Base-by-base conservation (phyloP, 2,797 vertebrate genomes). In the Jordanella pulchra region DNA sequence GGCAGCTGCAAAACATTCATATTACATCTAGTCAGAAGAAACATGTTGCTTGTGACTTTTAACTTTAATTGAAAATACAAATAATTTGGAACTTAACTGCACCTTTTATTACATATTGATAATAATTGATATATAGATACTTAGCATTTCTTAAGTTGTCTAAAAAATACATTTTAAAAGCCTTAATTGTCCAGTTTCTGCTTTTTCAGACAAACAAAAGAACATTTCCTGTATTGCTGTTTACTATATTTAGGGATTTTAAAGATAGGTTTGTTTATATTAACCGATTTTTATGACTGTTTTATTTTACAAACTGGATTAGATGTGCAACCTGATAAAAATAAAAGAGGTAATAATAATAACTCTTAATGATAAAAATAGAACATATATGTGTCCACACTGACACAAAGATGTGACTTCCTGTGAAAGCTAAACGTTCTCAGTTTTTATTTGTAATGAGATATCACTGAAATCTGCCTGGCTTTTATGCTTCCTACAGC, bases 401-500 rank as follows among this genome's bases (percentile, higher is more conserved):
- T 75, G 60, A 73, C 35, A 13, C 25, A 48, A 39, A 3, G 27
- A 44, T 1, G 51, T 39, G 48, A 15, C 18, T 79, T 58, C 30
- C 15, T 58, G 4, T 56, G n/a, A 76, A 76, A 32, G 48, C 65
- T 50, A 2, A 83, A 73, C 51, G 45, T 79, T 58, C 21, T 67
- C 30, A 0, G 1, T 18, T 45, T 66, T 58, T 25, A 15, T 25
- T 47, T 21, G 56, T 42, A 21, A 18, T 11, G 53, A 51, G 23
- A 27, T 51, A 39, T 63, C 27, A 65, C 63, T 67, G 21, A 28
- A 47, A 69, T 65, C 35, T 67, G 32, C 73, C 39, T 23, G 23
- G 50, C 60, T 42, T 63, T 78, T 65, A 51, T 67, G 60, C 30
- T 81, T 56, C 67, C 30, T 55, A 70, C 65, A 75, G 32, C 45